Percentiles rank a stretch among this genome's conserved stretches.
phyloP scores from a whole-genome alignment of 2,113 vertebrate genomes.

The Motacilla alba region DNA sequence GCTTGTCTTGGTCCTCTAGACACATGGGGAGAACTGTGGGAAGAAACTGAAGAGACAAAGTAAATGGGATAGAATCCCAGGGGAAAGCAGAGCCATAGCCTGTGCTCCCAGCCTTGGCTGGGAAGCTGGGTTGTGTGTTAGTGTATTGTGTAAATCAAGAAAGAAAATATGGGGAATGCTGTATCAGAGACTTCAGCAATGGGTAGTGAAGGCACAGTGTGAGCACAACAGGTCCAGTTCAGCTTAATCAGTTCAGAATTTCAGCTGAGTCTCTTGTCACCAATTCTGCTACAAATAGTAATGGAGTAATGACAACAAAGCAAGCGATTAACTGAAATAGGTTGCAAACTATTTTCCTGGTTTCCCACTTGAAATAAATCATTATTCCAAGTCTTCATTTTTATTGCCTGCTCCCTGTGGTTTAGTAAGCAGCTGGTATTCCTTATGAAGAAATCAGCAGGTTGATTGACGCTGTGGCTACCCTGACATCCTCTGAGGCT shows the following conservation, averaged over 20 bases:
- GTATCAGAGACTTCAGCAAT: not conserved
- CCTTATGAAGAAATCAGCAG: constrained; percentile 23
- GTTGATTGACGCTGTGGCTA: constrained; percentile 26
- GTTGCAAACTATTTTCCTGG: not conserved
- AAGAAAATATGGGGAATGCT: not conserved
- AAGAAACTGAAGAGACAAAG: constrained; percentile 2
- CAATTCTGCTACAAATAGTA: not conserved
- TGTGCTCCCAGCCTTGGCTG: not conserved
- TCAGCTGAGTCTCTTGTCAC: not conserved
- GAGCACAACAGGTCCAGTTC: not conserved
- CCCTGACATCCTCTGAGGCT: constrained; percentile 27
- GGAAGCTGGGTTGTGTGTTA: not conserved
- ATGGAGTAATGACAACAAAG: not conserved
- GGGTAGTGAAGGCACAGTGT: not conserved
- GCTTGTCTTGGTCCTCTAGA: not conserved
- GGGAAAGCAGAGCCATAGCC: not conserved
- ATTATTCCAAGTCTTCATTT: not conserved
- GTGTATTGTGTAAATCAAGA: not conserved
- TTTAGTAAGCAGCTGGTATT: constrained; percentile 33
- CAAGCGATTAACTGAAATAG: not conserved
- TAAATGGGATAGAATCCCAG: not conserved
- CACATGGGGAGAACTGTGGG: not conserved
- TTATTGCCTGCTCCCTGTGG: not conserved
- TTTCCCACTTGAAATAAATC: constrained; percentile 13
- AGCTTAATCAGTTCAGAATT: not conserved